Evolutionary conservation across 2,113 vertebrate genomes (phyloP).

Genomic region (Pseudorectes ferrugineus): DNA sequence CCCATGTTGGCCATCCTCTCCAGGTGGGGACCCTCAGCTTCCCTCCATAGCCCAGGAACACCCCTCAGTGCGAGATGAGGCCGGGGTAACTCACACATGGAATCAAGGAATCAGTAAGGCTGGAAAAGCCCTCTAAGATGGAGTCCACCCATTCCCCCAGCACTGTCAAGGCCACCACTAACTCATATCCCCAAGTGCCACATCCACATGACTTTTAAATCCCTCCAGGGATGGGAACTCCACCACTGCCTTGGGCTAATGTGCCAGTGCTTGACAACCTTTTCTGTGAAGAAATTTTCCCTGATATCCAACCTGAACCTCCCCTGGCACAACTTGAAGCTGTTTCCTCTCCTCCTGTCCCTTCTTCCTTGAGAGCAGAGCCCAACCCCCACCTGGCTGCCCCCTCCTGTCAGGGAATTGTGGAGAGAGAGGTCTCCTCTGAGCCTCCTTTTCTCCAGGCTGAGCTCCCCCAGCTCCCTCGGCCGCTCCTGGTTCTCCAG

Average conservation of each 20-base stretch:
- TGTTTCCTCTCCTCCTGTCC: not conserved
- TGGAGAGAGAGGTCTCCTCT: not conserved
- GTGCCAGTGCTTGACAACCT: not conserved
- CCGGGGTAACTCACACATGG: not conserved
- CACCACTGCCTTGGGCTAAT: not conserved
- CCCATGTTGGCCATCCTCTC: not conserved
- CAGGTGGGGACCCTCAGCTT: not conserved
- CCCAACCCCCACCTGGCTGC: not conserved
- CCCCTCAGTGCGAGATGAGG: not conserved
- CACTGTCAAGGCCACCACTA: not conserved
- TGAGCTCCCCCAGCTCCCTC: not conserved
- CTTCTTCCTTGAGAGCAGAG: not conserved
- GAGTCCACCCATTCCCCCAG: not conserved
- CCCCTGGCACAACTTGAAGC: not conserved
- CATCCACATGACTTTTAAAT: not conserved
- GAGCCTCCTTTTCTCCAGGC: not conserved
- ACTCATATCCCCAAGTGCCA: not conserved
- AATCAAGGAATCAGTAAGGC: not conserved
- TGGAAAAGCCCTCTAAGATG: not conserved
- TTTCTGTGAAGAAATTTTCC: not conserved
- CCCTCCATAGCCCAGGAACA: not conserved
- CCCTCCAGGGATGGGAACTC: too few species aligned
- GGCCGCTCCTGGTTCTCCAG: not conserved
- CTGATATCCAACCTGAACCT: not conserved
- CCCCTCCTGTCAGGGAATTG: not conserved